A percentile compares a stretch with the other conserved stretches of the same genome.
phyloP scores from a whole-genome alignment of 2,888 invertebrate genomes.

The Brachycybe producta region DNA sequence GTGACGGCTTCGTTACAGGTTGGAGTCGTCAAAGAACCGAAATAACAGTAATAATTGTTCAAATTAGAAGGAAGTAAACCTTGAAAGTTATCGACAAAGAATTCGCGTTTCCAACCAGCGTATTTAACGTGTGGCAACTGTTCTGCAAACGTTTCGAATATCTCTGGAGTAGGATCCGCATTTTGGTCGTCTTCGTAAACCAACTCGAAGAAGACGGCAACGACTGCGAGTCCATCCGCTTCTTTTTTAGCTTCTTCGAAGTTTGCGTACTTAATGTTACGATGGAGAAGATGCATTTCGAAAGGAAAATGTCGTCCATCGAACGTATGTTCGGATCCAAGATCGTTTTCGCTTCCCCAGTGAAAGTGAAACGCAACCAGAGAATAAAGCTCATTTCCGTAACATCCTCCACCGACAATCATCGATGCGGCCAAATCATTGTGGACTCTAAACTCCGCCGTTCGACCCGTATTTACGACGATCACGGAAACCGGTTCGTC shows the following conservation, averaged over 20 bases:
- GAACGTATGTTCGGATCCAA: neutral
- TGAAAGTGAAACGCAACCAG: constrained; percentile 1
- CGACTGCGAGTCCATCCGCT: neutral
- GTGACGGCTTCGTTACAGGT: neutral
- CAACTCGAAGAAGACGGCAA: neutral
- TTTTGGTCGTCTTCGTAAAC: neutral
- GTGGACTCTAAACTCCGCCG: neutral
- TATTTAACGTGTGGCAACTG: neutral
- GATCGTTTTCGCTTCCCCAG: neutral
- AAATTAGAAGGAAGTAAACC: neutral
- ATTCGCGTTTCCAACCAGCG: neutral
- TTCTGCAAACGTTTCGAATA: too few species aligned
- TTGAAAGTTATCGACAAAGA: neutral
- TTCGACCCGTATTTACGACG: neutral
- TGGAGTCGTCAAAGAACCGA: neutral
- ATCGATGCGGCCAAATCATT: too few species aligned
- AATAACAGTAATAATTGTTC: neutral
- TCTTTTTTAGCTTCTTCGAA: neutral
- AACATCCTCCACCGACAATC: neutral
- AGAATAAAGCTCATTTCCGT: neutral
- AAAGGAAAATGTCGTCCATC: neutral
- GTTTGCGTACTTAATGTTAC: neutral
- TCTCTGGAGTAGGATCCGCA: neutral
- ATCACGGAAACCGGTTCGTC: neutral
- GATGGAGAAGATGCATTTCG: neutral